Conservation (phyloP, 2,888 invertebrate species). For the Ctena decussata region DNA sequence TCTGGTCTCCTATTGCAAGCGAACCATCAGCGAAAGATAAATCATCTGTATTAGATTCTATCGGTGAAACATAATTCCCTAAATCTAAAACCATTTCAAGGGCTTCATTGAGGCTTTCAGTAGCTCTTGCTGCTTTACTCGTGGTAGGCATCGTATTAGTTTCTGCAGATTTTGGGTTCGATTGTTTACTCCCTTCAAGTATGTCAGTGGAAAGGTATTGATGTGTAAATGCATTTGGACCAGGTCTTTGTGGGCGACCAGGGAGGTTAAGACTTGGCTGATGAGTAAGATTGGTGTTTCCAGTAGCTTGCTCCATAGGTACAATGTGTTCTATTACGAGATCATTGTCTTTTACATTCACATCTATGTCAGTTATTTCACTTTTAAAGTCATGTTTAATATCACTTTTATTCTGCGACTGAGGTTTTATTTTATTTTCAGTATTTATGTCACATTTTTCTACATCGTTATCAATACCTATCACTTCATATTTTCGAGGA, state of each 20-base stretch:
- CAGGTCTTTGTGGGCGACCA: background rate
- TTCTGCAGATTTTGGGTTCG: too few relatives aligned
- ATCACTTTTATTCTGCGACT: background rate
- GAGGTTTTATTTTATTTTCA: background rate
- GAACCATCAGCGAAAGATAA: background rate
- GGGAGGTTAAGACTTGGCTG: background rate
- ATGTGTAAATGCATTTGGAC: background rate
- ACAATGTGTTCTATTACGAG: background rate
- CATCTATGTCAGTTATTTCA: background rate
- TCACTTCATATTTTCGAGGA: background rate
- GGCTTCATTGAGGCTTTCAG: background rate
- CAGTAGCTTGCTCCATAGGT: background rate
- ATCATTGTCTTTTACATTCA: background rate
- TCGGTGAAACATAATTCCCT: background rate
- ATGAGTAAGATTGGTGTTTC: background rate
- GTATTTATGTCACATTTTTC: background rate
- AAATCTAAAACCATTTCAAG: background rate
- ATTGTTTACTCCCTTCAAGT: background rate
- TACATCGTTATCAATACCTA: background rate
- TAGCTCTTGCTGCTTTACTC: background rate
- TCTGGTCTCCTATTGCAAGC: background rate
- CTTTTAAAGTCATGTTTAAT: background rate
- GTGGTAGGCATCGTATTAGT: too few relatives aligned
- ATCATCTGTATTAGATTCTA: background rate
- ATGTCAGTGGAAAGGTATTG: background rate